Base-by-base conservation (phyloP, 2,888 invertebrate genomes). In the Smittia sp. region DNA sequence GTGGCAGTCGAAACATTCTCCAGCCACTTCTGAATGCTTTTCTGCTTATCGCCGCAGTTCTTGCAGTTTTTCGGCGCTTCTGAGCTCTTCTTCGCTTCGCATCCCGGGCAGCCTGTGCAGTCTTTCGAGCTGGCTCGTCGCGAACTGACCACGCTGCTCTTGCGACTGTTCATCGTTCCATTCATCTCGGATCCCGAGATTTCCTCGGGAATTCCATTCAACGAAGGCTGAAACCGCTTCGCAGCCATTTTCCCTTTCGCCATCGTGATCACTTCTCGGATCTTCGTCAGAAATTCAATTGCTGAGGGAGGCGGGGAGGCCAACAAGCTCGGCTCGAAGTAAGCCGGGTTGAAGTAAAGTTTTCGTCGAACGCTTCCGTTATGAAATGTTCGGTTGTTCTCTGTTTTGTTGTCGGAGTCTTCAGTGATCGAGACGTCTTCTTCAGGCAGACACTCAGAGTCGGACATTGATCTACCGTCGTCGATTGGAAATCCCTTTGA, bases 281-380 rank as follows among this genome's bases (percentile, higher is more conserved):
- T 93, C 85, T 94, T 93, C 0, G 88, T 86, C 68, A 96, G 85
- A 80, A 96, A 96, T 81, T 96, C 95, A 76, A 94, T 83, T 24
- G 96, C 95, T 73, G 94, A 93, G 54, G 93, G 91, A 63, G 96
- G 95, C 22, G 96, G 96, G 77, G 93, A 90, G 90, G 32, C 46
- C 7, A 96, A 85, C 65, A 94, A 81, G 77, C 94, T 92, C 25
- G 92, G 91, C 80, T 96, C 95, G 79, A 96, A 94, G 80, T 94
- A 96, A 6, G 94, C 94, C 0, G 94, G 94, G 80, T 94, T 94
- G 79, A 94, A 94, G 79, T 93, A 94, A 1, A 94, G 84, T 79
- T 94, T 93, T 76, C 90, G 86, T 73, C 93, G 85, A 0, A 90
- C 89, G 25, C 88, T 88, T 11, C 91, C 91, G 76, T 84, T 85